phyloP scores from a whole-genome alignment of 2,113 vertebrate genomes.

The Cephalopterus ornatus region DNA sequence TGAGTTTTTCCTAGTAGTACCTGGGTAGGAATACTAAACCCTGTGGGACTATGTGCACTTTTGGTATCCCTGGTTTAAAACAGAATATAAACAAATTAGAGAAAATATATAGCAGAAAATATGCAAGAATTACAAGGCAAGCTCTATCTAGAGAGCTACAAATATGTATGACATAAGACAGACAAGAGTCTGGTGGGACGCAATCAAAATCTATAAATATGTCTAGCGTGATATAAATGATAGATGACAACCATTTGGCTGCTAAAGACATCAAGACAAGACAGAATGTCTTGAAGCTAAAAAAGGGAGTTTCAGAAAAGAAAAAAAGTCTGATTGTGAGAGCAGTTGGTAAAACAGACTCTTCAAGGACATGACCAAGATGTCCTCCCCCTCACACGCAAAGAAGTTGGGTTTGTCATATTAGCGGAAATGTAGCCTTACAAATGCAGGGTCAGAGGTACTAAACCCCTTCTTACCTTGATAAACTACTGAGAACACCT shows the following conservation, averaged over 20 bases:
- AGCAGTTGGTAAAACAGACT: neutral
- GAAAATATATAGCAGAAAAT: neutral
- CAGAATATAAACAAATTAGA: neutral
- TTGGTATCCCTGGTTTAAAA: neutral
- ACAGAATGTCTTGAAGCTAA: conserved; percentile 23
- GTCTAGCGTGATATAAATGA: conserved; percentile 35
- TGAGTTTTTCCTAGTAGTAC: neutral
- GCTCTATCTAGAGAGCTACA: neutral
- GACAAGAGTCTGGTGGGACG: neutral
- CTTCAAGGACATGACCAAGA: neutral
- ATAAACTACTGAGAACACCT: neutral
- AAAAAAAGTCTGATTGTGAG: neutral
- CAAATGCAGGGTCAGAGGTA: neutral
- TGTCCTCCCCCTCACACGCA: fast-evolving
- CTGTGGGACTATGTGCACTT: neutral
- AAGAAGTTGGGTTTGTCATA: neutral
- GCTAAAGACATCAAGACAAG: conserved; percentile 14
- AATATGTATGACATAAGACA: neutral
- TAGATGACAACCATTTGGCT: conserved; percentile 31
- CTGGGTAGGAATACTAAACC: neutral
- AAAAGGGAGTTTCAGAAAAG: neutral
- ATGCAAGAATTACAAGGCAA: neutral
- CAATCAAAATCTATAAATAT: conserved; percentile 25
- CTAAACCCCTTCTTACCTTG: neutral
- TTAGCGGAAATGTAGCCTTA: neutral